phyloP scores from a whole-genome alignment of 2,113 vertebrate species.

The Tonatia bakeri region DNA sequence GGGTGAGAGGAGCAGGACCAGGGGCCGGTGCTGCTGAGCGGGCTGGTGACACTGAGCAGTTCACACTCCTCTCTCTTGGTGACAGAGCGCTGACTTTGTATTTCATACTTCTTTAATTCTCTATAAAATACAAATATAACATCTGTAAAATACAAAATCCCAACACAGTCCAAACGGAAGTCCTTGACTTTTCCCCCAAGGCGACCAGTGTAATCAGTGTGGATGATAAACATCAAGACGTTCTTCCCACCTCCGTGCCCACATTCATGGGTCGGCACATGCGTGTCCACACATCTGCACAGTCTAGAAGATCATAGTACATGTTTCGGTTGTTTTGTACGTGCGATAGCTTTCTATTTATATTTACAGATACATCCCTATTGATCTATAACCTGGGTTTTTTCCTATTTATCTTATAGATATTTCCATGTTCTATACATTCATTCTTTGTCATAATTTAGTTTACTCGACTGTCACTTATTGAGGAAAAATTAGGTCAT shows the following conservation, averaged over 20 bases:
- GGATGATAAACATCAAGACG: not conserved
- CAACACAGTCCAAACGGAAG: not conserved
- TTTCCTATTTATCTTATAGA: not conserved
- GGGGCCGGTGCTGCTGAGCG: accelerated
- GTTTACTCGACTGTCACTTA: not conserved
- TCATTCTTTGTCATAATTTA: not conserved
- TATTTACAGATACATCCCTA: not conserved
- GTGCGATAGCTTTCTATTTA: not conserved
- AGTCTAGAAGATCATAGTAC: too few relatives aligned
- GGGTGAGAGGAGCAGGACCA: too few relatives aligned
- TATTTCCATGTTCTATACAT: not conserved
- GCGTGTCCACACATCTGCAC: accelerated
- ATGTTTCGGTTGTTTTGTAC: not conserved
- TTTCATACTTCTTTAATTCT: not conserved
- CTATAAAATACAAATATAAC: not conserved
- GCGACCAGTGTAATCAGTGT: not conserved
- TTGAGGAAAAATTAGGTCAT: not conserved
- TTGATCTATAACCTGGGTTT: not conserved
- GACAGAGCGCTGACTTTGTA: not conserved
- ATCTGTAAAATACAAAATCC: not conserved
- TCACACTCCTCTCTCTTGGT: not conserved
- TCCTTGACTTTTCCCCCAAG: not conserved
- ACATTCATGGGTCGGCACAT: accelerated
- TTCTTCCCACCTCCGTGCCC: not conserved
- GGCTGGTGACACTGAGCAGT: accelerated